These are phyloP conservation scores for Corythaixoides concolor DNA, from an alignment of 2,113 vertebrate genomes.

Conservation along the genomic window DNA sequence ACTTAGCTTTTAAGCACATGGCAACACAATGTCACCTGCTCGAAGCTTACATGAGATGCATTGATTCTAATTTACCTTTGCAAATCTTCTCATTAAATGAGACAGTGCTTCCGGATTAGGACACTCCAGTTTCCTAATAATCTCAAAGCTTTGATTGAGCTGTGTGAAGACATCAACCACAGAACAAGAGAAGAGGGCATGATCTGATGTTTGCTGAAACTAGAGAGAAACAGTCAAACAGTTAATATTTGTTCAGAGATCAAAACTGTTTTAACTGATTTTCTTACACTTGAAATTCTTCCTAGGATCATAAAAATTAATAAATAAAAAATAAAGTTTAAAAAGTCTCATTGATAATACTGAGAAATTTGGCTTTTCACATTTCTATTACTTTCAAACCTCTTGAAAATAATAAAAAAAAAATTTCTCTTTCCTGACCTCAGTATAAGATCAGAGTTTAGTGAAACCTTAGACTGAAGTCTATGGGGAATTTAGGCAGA, in stretches of 20 bases:
- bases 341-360: not conserved
- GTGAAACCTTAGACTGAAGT: not conserved
- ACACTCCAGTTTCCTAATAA: conserved; percentile 97
- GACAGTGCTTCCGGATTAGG: conserved; percentile 96
- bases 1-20: not conserved
- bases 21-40: not conserved
- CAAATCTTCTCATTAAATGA: conserved; percentile 97
- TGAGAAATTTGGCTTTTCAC: not conserved
- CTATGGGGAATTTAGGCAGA: not conserved
- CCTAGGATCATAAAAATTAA: not conserved
- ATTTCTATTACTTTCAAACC: not conserved
- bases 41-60: not conserved
- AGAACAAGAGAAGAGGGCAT: conserved; percentile 96
- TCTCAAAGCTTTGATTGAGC: conserved; percentile 98
- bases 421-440: not conserved
- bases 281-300: not conserved
- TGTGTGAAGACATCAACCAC: conserved; percentile 99
- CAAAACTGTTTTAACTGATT: not conserved
- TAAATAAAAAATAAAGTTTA: not conserved
- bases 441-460: not conserved
- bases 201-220: conserved; percentile 98
- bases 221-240: conserved; percentile 44
- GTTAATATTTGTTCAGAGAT: not conserved
- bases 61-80: conserved; percentile 81
- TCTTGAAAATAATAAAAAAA: not conserved